phyloP scores from a whole-genome alignment of 2,797 vertebrate species.

The Gymnocypris eckloni region DNA sequence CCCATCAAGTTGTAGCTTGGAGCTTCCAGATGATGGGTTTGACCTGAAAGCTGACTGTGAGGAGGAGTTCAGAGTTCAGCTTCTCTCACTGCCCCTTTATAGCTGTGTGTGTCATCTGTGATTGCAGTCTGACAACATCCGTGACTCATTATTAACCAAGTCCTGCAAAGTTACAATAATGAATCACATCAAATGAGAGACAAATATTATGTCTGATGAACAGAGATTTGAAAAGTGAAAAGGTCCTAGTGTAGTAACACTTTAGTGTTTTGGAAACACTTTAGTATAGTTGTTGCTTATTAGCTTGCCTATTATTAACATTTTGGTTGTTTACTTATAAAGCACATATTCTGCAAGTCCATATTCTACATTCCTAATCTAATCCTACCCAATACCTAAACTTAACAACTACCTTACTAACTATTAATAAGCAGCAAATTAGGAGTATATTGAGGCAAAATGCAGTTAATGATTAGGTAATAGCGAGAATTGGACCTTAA shows the following conservation, averaged over 20 bases:
- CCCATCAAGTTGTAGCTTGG: conserved; percentile 65
- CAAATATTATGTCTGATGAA: background rate
- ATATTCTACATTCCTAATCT: background rate
- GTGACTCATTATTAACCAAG: conserved; percentile 8
- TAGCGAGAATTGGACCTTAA: background rate
- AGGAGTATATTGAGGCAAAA: background rate
- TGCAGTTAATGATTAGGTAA: background rate
- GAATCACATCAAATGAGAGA: conserved; percentile 4
- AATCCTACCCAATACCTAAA: background rate
- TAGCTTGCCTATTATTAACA: background rate
- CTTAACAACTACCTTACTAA: background rate
- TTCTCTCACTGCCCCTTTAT: conserved; percentile 7
- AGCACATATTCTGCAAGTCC: background rate
- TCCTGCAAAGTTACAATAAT: background rate
- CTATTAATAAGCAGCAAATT: background rate
- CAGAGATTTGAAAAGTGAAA: background rate
- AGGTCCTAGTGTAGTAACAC: background rate
- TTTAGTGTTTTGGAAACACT: background rate
- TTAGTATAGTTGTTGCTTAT: background rate
- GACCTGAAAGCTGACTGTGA: conserved; percentile 30
- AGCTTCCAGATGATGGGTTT: conserved; percentile 51
- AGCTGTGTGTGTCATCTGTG: conserved; percentile 22
- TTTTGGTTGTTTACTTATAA: background rate
- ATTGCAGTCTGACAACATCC: background rate
- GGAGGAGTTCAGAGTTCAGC: conserved; percentile 41